Base-by-base conservation (phyloP, 2,113 vertebrate species). In the Mesitornis unicolor region DNA sequence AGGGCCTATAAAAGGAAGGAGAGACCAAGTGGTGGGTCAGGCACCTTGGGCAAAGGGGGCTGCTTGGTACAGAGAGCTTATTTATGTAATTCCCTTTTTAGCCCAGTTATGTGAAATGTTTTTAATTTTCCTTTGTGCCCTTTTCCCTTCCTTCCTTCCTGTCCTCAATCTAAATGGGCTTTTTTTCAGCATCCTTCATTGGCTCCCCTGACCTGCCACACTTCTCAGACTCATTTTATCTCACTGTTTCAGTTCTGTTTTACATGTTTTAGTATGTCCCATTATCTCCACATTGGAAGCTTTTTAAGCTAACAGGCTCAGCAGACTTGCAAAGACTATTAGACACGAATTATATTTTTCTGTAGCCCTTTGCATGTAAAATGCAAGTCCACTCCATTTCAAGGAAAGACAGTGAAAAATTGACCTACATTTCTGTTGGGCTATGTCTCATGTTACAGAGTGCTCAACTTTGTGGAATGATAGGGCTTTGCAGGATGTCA, bases 341-440 rank as follows among this genome's bases (percentile, higher is more conserved):
- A 74, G 81, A 79, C 20, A n/a, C 28, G 91, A 82, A 74, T 93
- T 89, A 48, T 54, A 71, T 87, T 95, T 75, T 56, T 35, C 81
- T n/a, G 28, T 60, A 57, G 35, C 42, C n/a, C 61, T 96, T 97
- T 91, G 79, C 73, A 87, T 94, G 54, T 75, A 82, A 96, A 95
- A 93, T 63, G 54, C 20, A 70, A 83, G 45, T 53, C n/a, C 53
- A 29, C 71, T 94, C 63, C 16, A 24, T 77, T 90, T 79, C 43
- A 91, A 93, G 87, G 73, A 84, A 90, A 87, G 43, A 70, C 47
- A 64, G 47, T 85, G 90, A 63, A 93, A 94, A 95, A 95, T 47
- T 93, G 96, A 85, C 96, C 94, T 95, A 96, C 50, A 91, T 97
- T 97, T 93, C 92, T 87, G 47, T 82, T 78, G 64, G 81, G 36